Base-by-base conservation (phyloP, 2,113 vertebrate genomes). In the Laticauda laticaudata region DNA sequence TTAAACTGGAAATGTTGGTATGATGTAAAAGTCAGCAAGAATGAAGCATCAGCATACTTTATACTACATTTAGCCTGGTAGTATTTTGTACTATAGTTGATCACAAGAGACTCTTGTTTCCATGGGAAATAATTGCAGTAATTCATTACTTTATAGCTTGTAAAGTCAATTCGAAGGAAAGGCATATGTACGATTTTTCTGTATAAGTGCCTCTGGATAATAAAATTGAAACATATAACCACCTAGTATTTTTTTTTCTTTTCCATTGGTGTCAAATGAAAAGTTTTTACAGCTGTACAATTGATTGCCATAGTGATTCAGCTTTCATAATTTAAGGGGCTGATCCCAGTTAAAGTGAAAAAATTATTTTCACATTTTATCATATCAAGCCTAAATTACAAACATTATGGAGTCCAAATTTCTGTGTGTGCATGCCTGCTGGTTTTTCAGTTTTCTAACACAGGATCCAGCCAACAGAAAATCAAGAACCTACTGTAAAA, bases 181-280 rank as follows among this genome's bases (percentile, higher is more conserved):
- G 95, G 94, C 95, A 91, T 97, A 95, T 97, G 96, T 96, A 96
- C 94, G 90, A 95, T 94, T 95, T 92, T 90, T 93, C 88, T 93
- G 90, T 96, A 54, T 94, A 97, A 97, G 96, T 97, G 96, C 97
- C 96, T 97, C 96, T 96, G 95, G 96, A 96, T 96, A 96, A 97
- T 97, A 97, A 97, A 97, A 88, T 92, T 96, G 89, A 95, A 94
- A 91, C 89, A 89, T 93, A 90, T 93, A 90, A 0, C 10, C 34
- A 75, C 10, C 90, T 91, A 34, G 15, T 3, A 89, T 94, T 92
- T 89, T 7, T 91, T 94, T 93, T 89, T 88, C 56, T 95, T 96
- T 96, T 96, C 69, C 53, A 90, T 23, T 94, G 23, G 21, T 89
- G 24, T 55, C 21, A 55, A 1, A 1, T 86, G 15, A 29, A 91